phyloP scores from a whole-genome alignment of 2,888 invertebrate genomes.

The Sinopyrophorus schimmeli region DNA sequence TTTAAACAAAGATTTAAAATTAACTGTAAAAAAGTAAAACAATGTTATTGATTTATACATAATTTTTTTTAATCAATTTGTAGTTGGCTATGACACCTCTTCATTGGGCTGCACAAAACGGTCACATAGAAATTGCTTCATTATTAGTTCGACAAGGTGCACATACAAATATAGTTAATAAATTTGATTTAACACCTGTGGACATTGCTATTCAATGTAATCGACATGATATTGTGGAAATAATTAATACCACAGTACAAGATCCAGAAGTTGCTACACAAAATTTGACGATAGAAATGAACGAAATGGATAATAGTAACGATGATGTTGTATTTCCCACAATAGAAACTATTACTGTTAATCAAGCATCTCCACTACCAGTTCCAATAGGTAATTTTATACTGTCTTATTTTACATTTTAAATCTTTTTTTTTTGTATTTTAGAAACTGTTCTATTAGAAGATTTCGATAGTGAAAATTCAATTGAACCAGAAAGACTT shows the following conservation, averaged over 20 bases:
- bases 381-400: not conserved
- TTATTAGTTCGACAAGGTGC: slow-evolving; percentile 76
- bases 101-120: slow-evolving; percentile 91
- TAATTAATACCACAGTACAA: slow-evolving; percentile 55
- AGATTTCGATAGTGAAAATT: slow-evolving; percentile 35
- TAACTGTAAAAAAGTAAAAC: slow-evolving; percentile 6
- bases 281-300: slow-evolving; percentile 42
- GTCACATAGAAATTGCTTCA: slow-evolving; percentile 70
- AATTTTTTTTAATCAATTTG: slow-evolving; percentile 1
- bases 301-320: slow-evolving; percentile 33
- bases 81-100: slow-evolving; percentile 88
- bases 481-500: slow-evolving; percentile 30
- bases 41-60: slow-evolving; percentile 7
- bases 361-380: not conserved
- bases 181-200: slow-evolving; percentile 72
- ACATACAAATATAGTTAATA: slow-evolving; percentile 67
- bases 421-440: slow-evolving; percentile 1
- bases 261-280: slow-evolving; percentile 42
- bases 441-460: slow-evolving; percentile 35
- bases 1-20: not conserved
- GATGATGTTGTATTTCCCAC: slow-evolving; percentile 21
- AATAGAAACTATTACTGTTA: slow-evolving; percentile 15
- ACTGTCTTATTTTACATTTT: not conserved
- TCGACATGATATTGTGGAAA: slow-evolving; percentile 62
- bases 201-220: slow-evolving; percentile 70